Evolutionary conservation across 2,888 invertebrate genomes (phyloP), one percentile per base, ranked within the genome.

Genomic region (Maniola hyperantus): DNA sequence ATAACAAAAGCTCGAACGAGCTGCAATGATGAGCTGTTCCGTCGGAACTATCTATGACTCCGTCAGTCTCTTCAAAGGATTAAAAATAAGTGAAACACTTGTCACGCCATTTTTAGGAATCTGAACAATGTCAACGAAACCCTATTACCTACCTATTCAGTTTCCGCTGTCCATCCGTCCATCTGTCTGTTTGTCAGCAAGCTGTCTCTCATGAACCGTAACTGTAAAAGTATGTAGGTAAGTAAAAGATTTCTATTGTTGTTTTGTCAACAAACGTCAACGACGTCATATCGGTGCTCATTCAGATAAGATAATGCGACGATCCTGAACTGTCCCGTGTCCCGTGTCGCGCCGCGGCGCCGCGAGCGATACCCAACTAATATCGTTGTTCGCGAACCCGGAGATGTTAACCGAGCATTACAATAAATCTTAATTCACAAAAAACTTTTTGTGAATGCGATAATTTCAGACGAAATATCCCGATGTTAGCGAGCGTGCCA

Each of bases 281-380:
- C 7, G n/a, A 15, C 18, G 54, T 6, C 6, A 6, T 33, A 46
- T 60, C 44, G 36, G 72, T 73, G 72, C 76, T 76, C 79, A 76
- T 51, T 73, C 74, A 80, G 85, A 83, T 86, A 83, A 87, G 86
- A 85, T 83, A 82, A 60, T 18, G 54, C 67, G 67, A 71, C 68
- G 61, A 70, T 65, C 64, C 26, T 44, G 13, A 57, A 18, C 39
- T 42, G 57, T 42, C 53, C 13, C 13, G 34, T 15, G 34, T 34
- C 53, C 15, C 53, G 34, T 6, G n/a, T n/a, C n/a, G 53, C 33
- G 33, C 33, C n/a, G 34, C 46, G 15, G 5, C 46, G 46, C 46
- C 46, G 46, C n/a, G 7, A 7, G 8, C 15, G 46, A 15, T 46
- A 15, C 7, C 6, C 6, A 13, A 15, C 5, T 46, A 15, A 46